A percentile compares a stretch with the other conserved stretches of the same genome.
These are phyloP conservation scores for Zaprionus ghesquierei DNA, from an alignment of 1,140 invertebrate species.

Conservation along the genomic window DNA sequence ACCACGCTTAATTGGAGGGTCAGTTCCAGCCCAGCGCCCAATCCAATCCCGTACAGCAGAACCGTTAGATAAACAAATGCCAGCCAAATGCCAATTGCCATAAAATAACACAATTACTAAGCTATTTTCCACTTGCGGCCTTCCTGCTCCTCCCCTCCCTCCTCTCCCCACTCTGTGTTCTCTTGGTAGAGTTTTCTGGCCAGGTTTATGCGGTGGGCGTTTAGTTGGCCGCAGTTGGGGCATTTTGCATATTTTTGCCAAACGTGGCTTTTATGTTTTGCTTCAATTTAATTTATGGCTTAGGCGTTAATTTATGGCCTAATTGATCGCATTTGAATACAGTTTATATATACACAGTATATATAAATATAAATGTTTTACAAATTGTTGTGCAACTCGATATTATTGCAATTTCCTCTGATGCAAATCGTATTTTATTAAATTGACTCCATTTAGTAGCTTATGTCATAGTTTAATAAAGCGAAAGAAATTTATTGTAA, in stretches of 20 bases:
- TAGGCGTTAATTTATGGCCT: conserved; percentile 77
- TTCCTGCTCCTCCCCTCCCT: background rate
- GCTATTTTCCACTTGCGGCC: conserved; percentile 34
- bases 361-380: conserved; percentile 32
- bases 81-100: conserved; percentile 24
- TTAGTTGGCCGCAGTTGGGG: conserved; percentile 15
- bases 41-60: conserved; percentile 1
- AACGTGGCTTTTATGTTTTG: conserved; percentile 69
- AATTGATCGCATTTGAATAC: conserved; percentile 72
- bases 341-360: background rate
- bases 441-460: background rate
- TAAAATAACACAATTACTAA: conserved; percentile 57
- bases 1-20: conserved; percentile 44
- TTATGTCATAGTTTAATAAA: background rate
- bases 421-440: conserved; percentile 3
- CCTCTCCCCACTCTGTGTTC: conserved; percentile 10
- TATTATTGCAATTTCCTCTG: conserved; percentile 42
- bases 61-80: conserved; percentile 55
- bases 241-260: conserved; percentile 67
- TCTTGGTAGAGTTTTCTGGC: conserved; percentile 7
- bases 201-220: conserved; percentile 49
- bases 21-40: conserved; percentile 32
- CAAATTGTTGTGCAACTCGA: conserved; percentile 30
- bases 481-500: background rate
- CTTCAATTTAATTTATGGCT: conserved; percentile 73